phyloP scores from a whole-genome alignment of 2,888 invertebrate species.

The Heterodera filipjevi region DNA sequence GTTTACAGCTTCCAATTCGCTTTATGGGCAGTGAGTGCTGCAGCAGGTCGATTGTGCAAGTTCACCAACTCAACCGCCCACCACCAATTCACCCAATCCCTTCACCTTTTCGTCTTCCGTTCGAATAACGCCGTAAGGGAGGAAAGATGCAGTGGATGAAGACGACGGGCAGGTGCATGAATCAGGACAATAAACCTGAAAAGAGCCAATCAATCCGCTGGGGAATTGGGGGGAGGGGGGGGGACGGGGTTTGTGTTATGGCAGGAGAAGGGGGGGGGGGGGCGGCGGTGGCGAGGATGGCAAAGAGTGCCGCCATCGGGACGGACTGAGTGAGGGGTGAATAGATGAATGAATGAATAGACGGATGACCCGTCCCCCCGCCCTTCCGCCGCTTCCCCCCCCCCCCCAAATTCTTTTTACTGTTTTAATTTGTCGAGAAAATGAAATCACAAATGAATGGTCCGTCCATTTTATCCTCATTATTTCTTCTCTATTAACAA shows the following conservation, averaged over 20 bases:
- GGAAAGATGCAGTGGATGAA: not conserved
- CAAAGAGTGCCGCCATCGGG: constrained; percentile 5
- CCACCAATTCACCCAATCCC: too few relatives aligned
- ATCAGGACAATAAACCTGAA: constrained; percentile 11
- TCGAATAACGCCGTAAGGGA: not conserved
- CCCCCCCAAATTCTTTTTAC: not conserved
- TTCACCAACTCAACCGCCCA: too few relatives aligned
- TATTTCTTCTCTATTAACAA: too few relatives aligned
- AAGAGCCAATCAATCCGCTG: constrained; percentile 3
- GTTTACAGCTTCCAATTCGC: not conserved
- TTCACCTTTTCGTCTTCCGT: not conserved
- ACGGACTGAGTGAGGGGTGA: not conserved
- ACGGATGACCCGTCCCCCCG: not conserved
- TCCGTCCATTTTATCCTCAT: not conserved
- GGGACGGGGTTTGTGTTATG: not conserved
- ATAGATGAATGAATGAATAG: not conserved
- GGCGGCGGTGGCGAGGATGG: not conserved
- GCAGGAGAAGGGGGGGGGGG: not conserved
- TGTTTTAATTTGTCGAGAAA: not conserved
- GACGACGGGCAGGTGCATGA: not conserved
- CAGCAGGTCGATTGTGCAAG: constrained; percentile 12
- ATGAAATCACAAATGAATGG: not conserved
- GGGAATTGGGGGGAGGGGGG: not conserved
- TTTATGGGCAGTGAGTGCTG: not conserved
- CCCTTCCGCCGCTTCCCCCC: not conserved